Evolutionary conservation across 2,113 vertebrate genomes (phyloP), one percentile per base, ranked within the genome.

Genomic region (Xiphophorus couchianus): DNA sequence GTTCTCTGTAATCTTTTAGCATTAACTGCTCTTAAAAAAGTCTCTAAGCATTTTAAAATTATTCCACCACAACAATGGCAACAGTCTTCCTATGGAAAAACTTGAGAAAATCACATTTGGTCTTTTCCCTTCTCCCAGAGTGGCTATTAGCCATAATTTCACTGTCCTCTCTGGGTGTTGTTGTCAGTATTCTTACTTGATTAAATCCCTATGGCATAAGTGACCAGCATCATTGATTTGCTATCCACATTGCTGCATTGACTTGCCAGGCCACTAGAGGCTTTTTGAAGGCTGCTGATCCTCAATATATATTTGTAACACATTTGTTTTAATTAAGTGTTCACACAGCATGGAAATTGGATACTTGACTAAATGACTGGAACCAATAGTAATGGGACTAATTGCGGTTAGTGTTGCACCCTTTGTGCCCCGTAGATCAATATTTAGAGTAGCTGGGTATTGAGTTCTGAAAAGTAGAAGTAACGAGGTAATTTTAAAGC

Each of bases 311-410:
- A 93, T 92, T 91, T 94, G 93, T 91, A 94, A 91, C 93, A 92
- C 92, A 94, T 94, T 95, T 94, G 93, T 95, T 94, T 94, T 93
- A 94, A 95, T 95, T 95, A 95, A 93, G 92, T 94, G 91, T 93
- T 94, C 92, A 93, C 90, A 93, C 92, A 87, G 90, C 89, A 91
- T 93, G 91, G 93, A 93, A 93, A 95, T 93, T 93, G 91, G 92
- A 94, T 94, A 89, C 84, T 90, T 89, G 90, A 91, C 88, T 94
- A 91, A 93, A 93, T 87, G 88, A 91, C 81, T 93, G 90, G 86
- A 92, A 90, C 91, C 87, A 91, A 89, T 88, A 89, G 91, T 94
- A 92, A 93, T 92, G 78, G 77, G 74, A 84, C 91, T 93, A 94
- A 94, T 94, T 93, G 91, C 76, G 87, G 89, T 92, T 91, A 87